Evolutionary conservation across 2,797 vertebrate species (phyloP), one percentile per base, ranked within the genome.

Genomic region (Australoheros facetus): DNA sequence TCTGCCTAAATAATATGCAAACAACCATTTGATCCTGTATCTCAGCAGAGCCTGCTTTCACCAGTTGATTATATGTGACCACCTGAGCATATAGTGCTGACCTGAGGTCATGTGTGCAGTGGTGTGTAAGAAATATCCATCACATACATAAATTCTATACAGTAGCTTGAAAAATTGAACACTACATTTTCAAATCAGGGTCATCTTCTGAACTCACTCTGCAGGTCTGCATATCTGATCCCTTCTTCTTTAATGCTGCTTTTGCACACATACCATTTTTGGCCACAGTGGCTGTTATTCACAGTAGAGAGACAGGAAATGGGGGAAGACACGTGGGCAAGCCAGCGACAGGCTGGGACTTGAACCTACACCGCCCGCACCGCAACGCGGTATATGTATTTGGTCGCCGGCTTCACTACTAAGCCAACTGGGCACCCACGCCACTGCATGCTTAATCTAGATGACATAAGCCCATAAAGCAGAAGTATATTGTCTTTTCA

Each of bases 131-230:
- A 56, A 62, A 77, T 21, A 73, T 64, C 39, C 17, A 73, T 71
- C n/a, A 11, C 53, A 82, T 45, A 21, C 10, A 66, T 62, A 59
- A 9, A 17, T 3, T 26, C 2, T 73, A 32, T 74, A n/a, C n/a
- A n/a, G n/a, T n/a, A 12, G 34, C 34, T 75, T 48, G 60, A 56
- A 71, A 58, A 74, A 74, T 66, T 80, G 59, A 56, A 73, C 39
- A 26, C 39, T 45, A 48, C 19, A 28, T 56, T 71, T 34, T 70
- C 48, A 78, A 45, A 21, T 75, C 39, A 37, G 26, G 34, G 69
- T 72, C 66, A 54, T 77, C 60, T 73, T 55, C 59, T 45, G 66
- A 42, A 21, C 54, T 60, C 17, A 8, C 56, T 48, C n/a, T 58
- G 42, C 19, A 56, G 48, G 69, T 34, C 45, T 78, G 56, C 59